These are phyloP conservation scores for Sphyrna mokarran DNA, from an alignment of 2,113 vertebrate genomes.

Conservation along the genomic window DNA sequence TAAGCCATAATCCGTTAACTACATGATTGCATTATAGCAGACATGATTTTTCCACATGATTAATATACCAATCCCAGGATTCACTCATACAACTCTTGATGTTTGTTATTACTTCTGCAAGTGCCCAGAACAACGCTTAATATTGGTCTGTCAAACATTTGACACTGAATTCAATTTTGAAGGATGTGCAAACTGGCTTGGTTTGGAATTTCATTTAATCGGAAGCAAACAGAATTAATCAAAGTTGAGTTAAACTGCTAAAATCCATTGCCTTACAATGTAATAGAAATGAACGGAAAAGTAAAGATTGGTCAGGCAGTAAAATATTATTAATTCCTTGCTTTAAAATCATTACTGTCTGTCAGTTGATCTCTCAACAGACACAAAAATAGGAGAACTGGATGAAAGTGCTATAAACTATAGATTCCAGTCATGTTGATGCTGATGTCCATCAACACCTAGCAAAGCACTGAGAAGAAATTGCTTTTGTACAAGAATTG, in stretches of 20 bases:
- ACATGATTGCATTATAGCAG: constrained; percentile 7
- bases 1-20: constrained; percentile 3
- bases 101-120: neutral
- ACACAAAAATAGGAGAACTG: neutral
- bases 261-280: neutral
- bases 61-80: neutral
- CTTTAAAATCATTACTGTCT: neutral
- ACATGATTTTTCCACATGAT: neutral
- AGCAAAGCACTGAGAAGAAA: neutral
- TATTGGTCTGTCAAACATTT: neutral
- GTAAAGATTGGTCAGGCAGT: neutral
- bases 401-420: constrained; percentile 8
- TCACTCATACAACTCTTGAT: neutral
- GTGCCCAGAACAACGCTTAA: constrained; percentile 1
- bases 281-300: constrained; percentile 1
- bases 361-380: neutral
- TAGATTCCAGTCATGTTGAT: neutral
- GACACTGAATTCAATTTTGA: constrained; percentile 32
- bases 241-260: neutral
- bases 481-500: neutral
- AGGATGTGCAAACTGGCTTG: constrained; percentile 30
- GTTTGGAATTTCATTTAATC: constrained; percentile 26
- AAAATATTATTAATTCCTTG: constrained; percentile 2
- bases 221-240: constrained; percentile 22
- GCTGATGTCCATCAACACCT: neutral